Base-by-base conservation (phyloP, 1,140 invertebrate genomes). In the Atopsyche davidsoni region DNA sequence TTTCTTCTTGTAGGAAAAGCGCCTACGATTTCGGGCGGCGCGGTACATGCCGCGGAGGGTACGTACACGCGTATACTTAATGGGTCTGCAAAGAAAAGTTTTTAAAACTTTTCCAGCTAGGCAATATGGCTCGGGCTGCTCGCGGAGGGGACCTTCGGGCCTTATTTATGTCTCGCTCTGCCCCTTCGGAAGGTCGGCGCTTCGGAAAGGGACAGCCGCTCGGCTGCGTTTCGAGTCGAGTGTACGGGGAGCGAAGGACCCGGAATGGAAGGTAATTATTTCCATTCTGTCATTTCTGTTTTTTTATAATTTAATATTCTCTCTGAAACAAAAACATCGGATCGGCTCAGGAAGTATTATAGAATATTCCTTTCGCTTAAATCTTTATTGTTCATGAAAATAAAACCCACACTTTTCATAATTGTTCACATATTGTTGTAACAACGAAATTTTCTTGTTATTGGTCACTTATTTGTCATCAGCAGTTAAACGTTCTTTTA, bases 81-180 rank as follows among this genome's bases (percentile, higher is more conserved):
- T 72, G 69, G 70, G 65, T 68, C 70, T 66, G 70, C 69, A 72
- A 73, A 73, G 70, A 72, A 73, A 73, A 73, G 67, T 73, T 73
- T 73, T 72, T 70, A 73, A 72, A 73, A 73, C 67, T 73, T 73
- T 73, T 72, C 65, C 70, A 70, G 64, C 67, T 68, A 72, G 69
- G 71, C 71, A 73, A 73, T 72, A 73, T 72, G 71, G 71, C 68
- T 70, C 68, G 66, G 68, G 68, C 70, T 70, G 68, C 69, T 68
- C 65, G 63, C 31, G n/a, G 28, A n/a, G 16, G 24, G 42, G 28
- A 44, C 16, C 47, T 36, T 25, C 41, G 35, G 9, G 18, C 35
- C 44, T 35, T 40, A 41, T 47, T 25, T 31, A 10, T 14, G 36
- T 53, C 51, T 34, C 43, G 9, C 28, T 53, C 31, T 25, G 6